Evolutionary conservation across 1,140 invertebrate species (phyloP), one percentile per base, ranked within the genome.

Genomic region (Saccostrea echinata): DNA sequence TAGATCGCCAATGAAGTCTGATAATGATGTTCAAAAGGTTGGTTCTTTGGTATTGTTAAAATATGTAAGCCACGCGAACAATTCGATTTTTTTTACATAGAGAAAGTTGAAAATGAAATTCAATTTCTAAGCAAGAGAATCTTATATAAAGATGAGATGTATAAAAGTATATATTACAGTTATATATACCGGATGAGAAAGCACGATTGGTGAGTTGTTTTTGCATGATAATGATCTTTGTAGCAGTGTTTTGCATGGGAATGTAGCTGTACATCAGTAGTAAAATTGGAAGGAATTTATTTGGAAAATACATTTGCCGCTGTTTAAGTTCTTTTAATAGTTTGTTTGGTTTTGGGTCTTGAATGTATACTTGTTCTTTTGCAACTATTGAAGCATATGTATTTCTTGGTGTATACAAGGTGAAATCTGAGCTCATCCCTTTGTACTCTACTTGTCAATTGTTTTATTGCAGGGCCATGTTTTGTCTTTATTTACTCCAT

Each of bases 101-200:
- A 61, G 18, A 2, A n/a, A 61, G 21, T 1, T 18, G 18, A 16
- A 61, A 57, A 57, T 3, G 55, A 57, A 57, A 43, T 13, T 57
- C 13, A 57, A 1, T 57, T 57, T 57, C 3, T 18, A 13, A 18
- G 52, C 12, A 53, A 53, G 12, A 53, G 12, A 55, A 55, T 55
- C 16, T 61, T 18, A 18, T 61, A 2, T 21, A 18, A 18, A 61
- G n/a, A 6, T 21, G 55, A 21, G 18, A 21, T 61, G 18, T 61
- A 61, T 6, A 61, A 61, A 27, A 30, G 27, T 76, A 30, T 76
- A 76, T 71, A 4, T 83, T 83, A 83, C 81, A 83, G 81, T 51
- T n/a, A 21, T 83, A 83, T 83, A 53, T 51, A 9, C 43, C 43
- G n/a, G 81, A 83, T 21, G 81, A 83, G 30, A 83, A 52, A 33